A percentile compares a stretch with the other conserved stretches of the same genome.
Evolutionary conservation across 2,113 vertebrate genomes (phyloP).

Genomic region (Nerophis ophidion): DNA sequence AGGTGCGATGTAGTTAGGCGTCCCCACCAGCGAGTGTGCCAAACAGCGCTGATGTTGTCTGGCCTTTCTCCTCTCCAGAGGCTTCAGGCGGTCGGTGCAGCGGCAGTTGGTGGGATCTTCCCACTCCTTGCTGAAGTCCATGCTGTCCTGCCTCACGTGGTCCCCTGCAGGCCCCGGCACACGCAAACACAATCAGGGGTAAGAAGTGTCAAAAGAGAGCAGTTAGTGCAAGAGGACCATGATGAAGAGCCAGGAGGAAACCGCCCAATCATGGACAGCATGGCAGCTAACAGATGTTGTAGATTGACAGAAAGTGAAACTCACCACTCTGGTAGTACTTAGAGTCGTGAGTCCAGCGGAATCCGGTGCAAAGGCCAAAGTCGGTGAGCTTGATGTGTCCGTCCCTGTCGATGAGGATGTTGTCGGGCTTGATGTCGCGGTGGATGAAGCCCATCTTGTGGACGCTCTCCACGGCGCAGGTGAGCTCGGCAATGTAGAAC

Average conservation of each 20-base stretch:
- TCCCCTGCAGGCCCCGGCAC: conserved; percentile 72
- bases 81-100: conserved; percentile 89
- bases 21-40: conserved; percentile 95
- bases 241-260: no score
- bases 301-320: conserved; percentile 29
- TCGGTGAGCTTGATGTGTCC: conserved; percentile 98
- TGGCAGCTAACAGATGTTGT: background rate
- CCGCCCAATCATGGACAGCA: no score
- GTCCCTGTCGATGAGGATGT: conserved; percentile 95
- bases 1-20: conserved; percentile 96
- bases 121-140: conserved; percentile 99
- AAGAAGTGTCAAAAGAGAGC: no score
- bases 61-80: conserved; percentile 87
- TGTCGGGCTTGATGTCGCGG: conserved; percentile 98
- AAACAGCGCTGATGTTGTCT: conserved; percentile 94
- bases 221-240: no score
- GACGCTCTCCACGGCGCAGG: conserved; percentile 95
- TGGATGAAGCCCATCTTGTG: conserved; percentile 99
- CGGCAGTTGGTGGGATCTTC: conserved; percentile 86
- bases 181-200: no score
- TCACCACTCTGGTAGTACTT: conserved; percentile 99
- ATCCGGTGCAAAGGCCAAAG: conserved; percentile 95
- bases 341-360: conserved; percentile 98
- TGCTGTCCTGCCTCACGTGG: conserved; percentile 92
- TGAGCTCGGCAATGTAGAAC: conserved; percentile 97